Percentiles rank a stretch among this genome's conserved stretches.
phyloP scores from a whole-genome alignment of 92 coral and sea anemone genomes.

The Pocillopora meandrina region DNA sequence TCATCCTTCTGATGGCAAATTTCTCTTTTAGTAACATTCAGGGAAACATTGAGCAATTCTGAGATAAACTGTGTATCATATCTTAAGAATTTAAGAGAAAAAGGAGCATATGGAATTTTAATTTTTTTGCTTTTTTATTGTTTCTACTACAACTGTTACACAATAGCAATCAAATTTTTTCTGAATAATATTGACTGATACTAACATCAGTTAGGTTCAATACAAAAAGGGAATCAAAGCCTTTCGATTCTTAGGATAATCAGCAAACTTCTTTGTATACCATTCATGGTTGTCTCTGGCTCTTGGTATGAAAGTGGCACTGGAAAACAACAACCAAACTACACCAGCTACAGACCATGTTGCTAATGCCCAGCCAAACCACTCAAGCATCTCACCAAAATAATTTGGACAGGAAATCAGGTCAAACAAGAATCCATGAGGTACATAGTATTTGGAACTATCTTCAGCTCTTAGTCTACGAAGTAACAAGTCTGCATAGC shows the following conservation, averaged over 20 bases:
- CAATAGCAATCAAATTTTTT: too few species aligned
- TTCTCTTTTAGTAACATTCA: too few species aligned
- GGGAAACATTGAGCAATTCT: too few species aligned
- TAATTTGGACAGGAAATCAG: slow-evolving; percentile 64
- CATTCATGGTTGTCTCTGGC: slow-evolving; percentile 57
- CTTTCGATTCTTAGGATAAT: slow-evolving; percentile 51
- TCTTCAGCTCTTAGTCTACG: slow-evolving; percentile 36
- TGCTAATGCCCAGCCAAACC: slow-evolving; percentile 71
- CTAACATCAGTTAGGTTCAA: neutral
- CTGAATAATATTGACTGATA: too few species aligned
- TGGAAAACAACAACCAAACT: slow-evolving; percentile 59
- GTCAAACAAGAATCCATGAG: slow-evolving; percentile 48
- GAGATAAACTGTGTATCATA: too few species aligned
- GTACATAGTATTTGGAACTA: slow-evolving; percentile 41
- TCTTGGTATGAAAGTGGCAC: slow-evolving; percentile 66
- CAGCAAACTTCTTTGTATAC: slow-evolving; percentile 50
- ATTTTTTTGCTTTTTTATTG: too few species aligned
- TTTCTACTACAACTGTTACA: too few species aligned
- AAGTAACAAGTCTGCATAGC: slow-evolving; percentile 52
- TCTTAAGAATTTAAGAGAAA: too few species aligned
- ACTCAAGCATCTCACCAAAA: slow-evolving; percentile 66
- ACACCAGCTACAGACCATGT: slow-evolving; percentile 68
- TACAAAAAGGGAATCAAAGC: slow-evolving; percentile 62
- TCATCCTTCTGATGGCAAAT: too few species aligned
- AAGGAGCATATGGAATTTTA: too few species aligned